Percentiles rank a stretch among this genome's conserved stretches.
These are phyloP conservation scores for Psylliodes chrysocephalus DNA, from an alignment of 2,888 invertebrate species.

Conservation along the genomic window DNA sequence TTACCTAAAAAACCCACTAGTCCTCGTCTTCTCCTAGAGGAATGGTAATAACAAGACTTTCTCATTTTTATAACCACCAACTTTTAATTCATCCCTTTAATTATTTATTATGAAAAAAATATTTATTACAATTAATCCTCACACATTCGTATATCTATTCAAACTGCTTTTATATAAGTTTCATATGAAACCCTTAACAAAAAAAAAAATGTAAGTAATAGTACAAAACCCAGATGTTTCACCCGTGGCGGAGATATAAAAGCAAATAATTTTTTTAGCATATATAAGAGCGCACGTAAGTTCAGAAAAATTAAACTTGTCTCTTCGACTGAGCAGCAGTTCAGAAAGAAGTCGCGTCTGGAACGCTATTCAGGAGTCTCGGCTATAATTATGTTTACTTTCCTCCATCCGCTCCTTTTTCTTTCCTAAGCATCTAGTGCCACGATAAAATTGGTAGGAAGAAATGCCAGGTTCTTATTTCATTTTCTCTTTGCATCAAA, in stretches of 20 bases:
- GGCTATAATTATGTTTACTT: conserved; percentile 28
- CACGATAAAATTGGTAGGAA: conserved; percentile 22
- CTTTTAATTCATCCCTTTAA: too few species aligned
- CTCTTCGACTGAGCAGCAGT: conserved; percentile 21
- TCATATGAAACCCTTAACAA: not conserved
- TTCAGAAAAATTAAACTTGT: conserved; percentile 23
- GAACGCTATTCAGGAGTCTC: not conserved
- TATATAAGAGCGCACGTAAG: conserved; percentile 4
- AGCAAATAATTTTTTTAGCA: conserved; percentile 10
- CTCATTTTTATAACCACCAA: too few species aligned
- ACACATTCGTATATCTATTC: too few species aligned
- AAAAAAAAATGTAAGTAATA: not conserved
- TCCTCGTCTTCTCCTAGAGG: too few species aligned
- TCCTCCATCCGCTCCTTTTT: conserved; percentile 20
- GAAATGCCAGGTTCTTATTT: conserved; percentile 17
- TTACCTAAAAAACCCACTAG: too few species aligned
- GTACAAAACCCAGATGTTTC: not conserved
- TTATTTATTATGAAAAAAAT: too few species aligned
- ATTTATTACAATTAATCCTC: too few species aligned
- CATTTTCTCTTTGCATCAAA: conserved; percentile 15
- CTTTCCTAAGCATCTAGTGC: conserved; percentile 14
- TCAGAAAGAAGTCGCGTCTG: conserved; percentile 11
- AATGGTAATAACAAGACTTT: too few species aligned
- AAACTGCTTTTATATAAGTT: too few species aligned
- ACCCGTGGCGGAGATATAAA: conserved; percentile 13